phyloP scores from a whole-genome alignment of 2,888 invertebrate genomes.

The Idaea straminata region DNA sequence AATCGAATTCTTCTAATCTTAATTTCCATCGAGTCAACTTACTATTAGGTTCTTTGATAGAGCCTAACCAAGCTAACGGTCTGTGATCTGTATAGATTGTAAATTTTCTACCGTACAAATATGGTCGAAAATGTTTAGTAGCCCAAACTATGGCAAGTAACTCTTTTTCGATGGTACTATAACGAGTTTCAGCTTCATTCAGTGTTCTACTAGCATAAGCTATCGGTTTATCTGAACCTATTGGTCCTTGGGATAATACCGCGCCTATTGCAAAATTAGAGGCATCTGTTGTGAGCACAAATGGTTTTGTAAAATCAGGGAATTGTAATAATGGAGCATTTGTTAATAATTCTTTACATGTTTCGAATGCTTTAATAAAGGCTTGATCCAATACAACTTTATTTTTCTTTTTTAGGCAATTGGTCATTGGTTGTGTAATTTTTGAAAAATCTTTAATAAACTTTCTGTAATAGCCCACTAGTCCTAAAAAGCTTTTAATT shows the following conservation, averaged over 20 bases:
- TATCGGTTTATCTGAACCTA: conserved; percentile 34
- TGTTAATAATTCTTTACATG: conserved; percentile 35
- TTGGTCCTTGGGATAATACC: conserved; percentile 26
- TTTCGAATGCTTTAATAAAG: conserved; percentile 30
- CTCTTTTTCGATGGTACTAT: conserved; percentile 46
- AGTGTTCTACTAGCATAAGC: conserved; percentile 33
- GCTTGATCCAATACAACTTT: conserved; percentile 20
- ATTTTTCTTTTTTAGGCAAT: conserved; percentile 28
- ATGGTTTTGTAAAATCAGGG: conserved; percentile 40
- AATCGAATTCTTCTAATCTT: conserved; percentile 11
- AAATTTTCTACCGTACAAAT: conserved; percentile 46
- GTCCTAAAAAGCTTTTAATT: conserved; percentile 32
- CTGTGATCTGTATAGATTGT: conserved; percentile 52
- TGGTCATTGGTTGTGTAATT: too few species aligned
- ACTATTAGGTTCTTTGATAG: conserved; percentile 11
- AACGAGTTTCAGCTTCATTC: conserved; percentile 28
- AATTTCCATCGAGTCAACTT: conserved; percentile 13
- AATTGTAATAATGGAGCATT: conserved; percentile 44
- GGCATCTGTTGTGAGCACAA: conserved; percentile 14
- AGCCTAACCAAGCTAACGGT: conserved; percentile 20
- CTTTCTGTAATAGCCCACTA: conserved; percentile 32
- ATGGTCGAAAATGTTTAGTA: conserved; percentile 44
- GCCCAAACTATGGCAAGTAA: conserved; percentile 46
- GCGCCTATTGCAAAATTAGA: conserved; percentile 5
- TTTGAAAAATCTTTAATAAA: conserved; percentile 33